Conservation (phyloP, 2,888 invertebrate genomes). For the Agonopterix heracliana region DNA sequence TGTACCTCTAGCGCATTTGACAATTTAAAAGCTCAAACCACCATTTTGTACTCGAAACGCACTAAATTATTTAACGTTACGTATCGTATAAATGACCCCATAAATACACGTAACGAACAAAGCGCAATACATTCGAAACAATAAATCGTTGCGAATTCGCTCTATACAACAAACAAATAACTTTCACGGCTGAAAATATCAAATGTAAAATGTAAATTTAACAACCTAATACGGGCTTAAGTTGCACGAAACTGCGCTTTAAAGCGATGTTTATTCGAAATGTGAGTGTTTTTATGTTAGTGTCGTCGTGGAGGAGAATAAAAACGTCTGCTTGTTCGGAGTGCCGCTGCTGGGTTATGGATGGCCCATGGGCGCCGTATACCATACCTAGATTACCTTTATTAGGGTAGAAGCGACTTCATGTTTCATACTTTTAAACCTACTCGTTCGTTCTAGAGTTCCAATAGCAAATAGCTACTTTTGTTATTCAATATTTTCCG, state of each 20-base stretch:
- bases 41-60: conserved; percentile 16
- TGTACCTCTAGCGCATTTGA: no score
- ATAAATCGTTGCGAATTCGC: conserved; percentile 52
- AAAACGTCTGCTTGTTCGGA: conserved; percentile 62
- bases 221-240: conserved; percentile 69
- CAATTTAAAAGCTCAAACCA: no score
- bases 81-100: conserved; percentile 60
- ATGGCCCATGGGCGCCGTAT: conserved; percentile 58
- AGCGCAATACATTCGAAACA: conserved; percentile 21
- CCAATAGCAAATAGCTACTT: no score
- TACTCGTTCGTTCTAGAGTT: no score
- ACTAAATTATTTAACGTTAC: conserved; percentile 52
- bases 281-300: conserved; percentile 68
- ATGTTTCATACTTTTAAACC: no score
- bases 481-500: no score
- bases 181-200: conserved; percentile 71
- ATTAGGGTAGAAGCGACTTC: conserved; percentile 27
- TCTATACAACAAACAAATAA: conserved; percentile 54
- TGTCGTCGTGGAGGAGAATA: conserved; percentile 58
- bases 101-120: conserved; percentile 60
- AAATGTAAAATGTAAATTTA: conserved; percentile 74
- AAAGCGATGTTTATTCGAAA: conserved; percentile 65
- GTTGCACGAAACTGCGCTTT: conserved; percentile 52
- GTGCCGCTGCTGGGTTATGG: conserved; percentile 52
- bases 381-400: conserved; percentile 17